Evolutionary conservation across 2,113 vertebrate genomes (phyloP), one percentile per base, ranked within the genome.

Genomic region (Morphnarchus princeps): DNA sequence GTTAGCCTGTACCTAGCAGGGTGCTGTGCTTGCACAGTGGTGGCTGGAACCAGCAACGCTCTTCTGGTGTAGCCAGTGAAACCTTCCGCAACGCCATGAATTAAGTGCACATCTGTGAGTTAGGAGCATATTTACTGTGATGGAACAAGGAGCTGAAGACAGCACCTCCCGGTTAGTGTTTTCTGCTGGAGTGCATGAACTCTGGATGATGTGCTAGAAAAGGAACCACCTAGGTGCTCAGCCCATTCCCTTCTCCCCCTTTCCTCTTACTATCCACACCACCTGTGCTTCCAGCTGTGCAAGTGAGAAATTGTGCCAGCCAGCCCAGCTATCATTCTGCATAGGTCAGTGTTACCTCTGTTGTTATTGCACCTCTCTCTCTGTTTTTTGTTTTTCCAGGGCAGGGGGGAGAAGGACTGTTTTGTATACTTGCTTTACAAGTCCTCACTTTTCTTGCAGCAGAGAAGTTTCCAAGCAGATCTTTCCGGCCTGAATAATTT

Each of bases 251-350:
- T 3, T 59, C 79, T 87, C 29, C 38, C 15, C 2, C n/a, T 78
- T 73, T 58, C 50, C 19, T 76, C 58, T 93, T 71, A 18, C 67
- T 16, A 34, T 38, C 21, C 49, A 47, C 43, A 82, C 62, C 74
- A 96, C 45, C 74, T 88, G 67, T 72, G 67, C 62, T 90, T 77
- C 78, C 85, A 95, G 79, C 88, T 95, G 90, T 76, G 71, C 5
- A n/a, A 85, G n/a, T 17, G 66, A 85, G 49, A 69, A 79, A 55
- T 18, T 42, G 29, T 82, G 49, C 79, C 82, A 90, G 43, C 11
- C 38, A 32, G 38, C 45, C 45, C 34, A 80, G 81, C 28, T n/a
- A 54, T n/a, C 29, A 47, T 85, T 71, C n/a, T 92, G 70, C n/a
- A n/a, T 22, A 47, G 31, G 52, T 82, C 85, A 88, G 70, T 61